phyloP scores from a whole-genome alignment of 1,140 invertebrate species.

The Lucilia sericata region DNA sequence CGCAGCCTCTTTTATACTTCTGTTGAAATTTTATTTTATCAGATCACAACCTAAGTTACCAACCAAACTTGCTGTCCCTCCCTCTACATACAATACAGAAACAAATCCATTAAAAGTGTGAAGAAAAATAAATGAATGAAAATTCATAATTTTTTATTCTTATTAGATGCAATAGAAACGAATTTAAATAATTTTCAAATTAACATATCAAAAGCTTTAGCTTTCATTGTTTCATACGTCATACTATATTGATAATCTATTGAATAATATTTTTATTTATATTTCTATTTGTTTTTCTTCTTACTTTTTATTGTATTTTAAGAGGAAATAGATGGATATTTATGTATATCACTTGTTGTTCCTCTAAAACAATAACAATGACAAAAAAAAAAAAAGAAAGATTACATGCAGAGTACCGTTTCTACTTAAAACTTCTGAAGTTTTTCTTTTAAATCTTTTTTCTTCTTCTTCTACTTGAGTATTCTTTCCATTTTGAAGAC shows the following conservation, averaged over 20 bases:
- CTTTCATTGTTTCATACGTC: too few relatives aligned
- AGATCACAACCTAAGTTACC: too few relatives aligned
- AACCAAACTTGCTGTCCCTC: too few relatives aligned
- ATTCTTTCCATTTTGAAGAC: neutral
- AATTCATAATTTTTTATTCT: conserved; percentile 13
- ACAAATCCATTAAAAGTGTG: neutral
- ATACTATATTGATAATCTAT: too few relatives aligned
- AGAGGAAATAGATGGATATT: neutral
- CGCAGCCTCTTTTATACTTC: too few relatives aligned
- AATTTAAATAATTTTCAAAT: neutral
- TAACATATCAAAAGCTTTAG: neutral
- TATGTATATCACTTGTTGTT: neutral
- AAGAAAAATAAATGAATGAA: conserved; percentile 4
- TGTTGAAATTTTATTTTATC: too few relatives aligned
- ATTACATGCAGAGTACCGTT: neutral
- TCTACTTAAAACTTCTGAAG: neutral
- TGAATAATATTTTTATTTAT: neutral
- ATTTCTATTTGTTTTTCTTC: neutral
- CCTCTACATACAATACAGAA: too few relatives aligned
- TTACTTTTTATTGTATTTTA: neutral
- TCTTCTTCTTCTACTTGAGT: too few relatives aligned
- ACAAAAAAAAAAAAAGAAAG: too few relatives aligned
- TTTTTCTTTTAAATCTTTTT: too few relatives aligned
- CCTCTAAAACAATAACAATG: neutral
- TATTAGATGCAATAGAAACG: neutral